Conservation (phyloP, 35 echinoderm and acorn worm genomes). For the Acanthaster planci region DNA sequence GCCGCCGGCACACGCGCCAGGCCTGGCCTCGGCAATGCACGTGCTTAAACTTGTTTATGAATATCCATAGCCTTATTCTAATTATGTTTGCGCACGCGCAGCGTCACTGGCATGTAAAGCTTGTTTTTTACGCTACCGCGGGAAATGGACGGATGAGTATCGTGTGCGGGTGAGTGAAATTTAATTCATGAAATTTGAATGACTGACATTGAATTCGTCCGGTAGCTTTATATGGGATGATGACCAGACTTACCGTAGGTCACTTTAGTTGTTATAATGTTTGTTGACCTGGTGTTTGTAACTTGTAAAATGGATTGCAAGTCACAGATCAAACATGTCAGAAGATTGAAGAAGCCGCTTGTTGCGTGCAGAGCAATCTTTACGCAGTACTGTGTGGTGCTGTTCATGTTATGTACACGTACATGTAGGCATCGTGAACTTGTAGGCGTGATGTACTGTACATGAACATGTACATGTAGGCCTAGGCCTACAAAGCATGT, state of each 20-base stretch:
- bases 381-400: too few species aligned
- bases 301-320: background rate
- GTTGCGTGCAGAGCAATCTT: too few species aligned
- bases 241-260: background rate
- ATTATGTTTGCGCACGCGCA: conserved; percentile 23
- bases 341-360: too few species aligned
- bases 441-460: too few species aligned
- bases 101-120: background rate
- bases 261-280: background rate
- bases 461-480: too few species aligned
- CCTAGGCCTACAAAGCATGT: too few species aligned
- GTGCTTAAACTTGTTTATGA: too few species aligned
- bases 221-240: background rate
- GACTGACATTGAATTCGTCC: conserved; percentile 6
- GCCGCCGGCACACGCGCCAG: too few species aligned
- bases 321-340: too few species aligned
- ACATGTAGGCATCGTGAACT: too few species aligned
- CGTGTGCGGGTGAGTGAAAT: conserved; percentile 6
- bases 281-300: background rate
- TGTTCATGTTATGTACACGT: too few species aligned
- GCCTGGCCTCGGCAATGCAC: too few species aligned
- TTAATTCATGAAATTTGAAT: conserved; percentile 32
- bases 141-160: conserved; percentile 24
- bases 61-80: background rate
- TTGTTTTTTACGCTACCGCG: conserved; percentile 21